Evolutionary conservation across 2,888 invertebrate species (phyloP), one percentile per base, ranked within the genome.

Genomic region (Aproaerema taeniolella): DNA sequence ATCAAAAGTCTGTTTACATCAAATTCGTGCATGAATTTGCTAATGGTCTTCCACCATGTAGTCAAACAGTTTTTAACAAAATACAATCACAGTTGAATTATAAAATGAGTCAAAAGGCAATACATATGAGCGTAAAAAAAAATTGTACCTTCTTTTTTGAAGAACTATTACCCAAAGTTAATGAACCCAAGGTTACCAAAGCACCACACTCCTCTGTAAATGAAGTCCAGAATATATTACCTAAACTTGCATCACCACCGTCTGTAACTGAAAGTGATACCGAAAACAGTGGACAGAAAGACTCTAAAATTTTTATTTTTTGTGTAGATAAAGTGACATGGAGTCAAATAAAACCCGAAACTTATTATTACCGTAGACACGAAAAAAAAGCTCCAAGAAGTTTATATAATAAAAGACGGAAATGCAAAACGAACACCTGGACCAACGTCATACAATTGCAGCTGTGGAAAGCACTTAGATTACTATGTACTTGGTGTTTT

Each of bases 401-500:
- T 4, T 7, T 9, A 26, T 26, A 26, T 26, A 7, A 26, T 26
- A n/a, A n/a, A n/a, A n/a, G n/a, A 6, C n/a, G n/a, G n/a, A n/a
- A 26, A 26, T 2, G 2, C 5, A n/a, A 26, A n/a, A 26, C 10
- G 5, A 26, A 26, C 39, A 39, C 28, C 28, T 42, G 42, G 42
- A 42, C 42, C 31, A 42, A 38, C 31, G 34, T 42, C 29, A 42
- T 42, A 30, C 38, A 38, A 42, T 34, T 38, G 31, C 42, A 42
- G 29, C 42, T 42, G 20, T 42, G 42, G 42, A 42, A 42, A 34
- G 42, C 29, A 38, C 30, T 42, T 34, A 33, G 38, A 38, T 33
- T 30, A 30, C 29, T 38, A 30, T 42, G 42, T 34, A 38, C 38
- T 34, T 42, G 42, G 42, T 42, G 42, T 42, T 42, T 42, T 42